Evolutionary conservation across 2,797 vertebrate species (phyloP).

Genomic region (Stomatorhinus walkeri): DNA sequence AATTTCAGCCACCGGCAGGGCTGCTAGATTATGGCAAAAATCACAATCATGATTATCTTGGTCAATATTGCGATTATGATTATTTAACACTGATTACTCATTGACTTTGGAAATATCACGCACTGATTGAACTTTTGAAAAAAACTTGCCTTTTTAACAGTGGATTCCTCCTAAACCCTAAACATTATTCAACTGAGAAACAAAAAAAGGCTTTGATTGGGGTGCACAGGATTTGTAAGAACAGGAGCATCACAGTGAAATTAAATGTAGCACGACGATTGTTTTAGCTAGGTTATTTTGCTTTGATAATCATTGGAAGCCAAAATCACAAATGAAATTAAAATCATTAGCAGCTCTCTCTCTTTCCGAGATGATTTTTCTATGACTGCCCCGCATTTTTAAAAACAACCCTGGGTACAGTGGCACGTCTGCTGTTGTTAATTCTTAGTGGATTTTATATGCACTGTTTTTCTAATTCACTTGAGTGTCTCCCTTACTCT

Average conservation of each 20-base stretch:
- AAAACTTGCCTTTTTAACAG: not conserved
- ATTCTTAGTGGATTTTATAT: not conserved
- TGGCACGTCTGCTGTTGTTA: not conserved
- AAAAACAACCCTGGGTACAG: not conserved
- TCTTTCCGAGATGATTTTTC: not conserved
- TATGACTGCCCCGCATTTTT: not conserved
- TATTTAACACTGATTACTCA: not conserved
- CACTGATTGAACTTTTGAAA: not conserved
- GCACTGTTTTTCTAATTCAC: not conserved
- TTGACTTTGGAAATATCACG: not conserved
- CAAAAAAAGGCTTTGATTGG: not conserved
- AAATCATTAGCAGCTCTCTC: not conserved
- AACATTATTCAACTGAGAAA: not conserved
- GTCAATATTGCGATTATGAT: not conserved
- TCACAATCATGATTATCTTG: not conserved
- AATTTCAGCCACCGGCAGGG: not conserved
- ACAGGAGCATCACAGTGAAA: not conserved
- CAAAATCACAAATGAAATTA: not conserved
- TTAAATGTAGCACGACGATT: not conserved
- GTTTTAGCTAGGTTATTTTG: not conserved
- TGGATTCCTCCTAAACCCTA: not conserved
- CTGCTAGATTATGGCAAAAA: not conserved
- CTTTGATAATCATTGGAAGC: not conserved
- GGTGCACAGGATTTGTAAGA: not conserved
- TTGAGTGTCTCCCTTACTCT: not conserved